Evolutionary conservation across 2,113 vertebrate species (phyloP), one percentile per base, ranked within the genome.

Genomic region (Merops nubicus): DNA sequence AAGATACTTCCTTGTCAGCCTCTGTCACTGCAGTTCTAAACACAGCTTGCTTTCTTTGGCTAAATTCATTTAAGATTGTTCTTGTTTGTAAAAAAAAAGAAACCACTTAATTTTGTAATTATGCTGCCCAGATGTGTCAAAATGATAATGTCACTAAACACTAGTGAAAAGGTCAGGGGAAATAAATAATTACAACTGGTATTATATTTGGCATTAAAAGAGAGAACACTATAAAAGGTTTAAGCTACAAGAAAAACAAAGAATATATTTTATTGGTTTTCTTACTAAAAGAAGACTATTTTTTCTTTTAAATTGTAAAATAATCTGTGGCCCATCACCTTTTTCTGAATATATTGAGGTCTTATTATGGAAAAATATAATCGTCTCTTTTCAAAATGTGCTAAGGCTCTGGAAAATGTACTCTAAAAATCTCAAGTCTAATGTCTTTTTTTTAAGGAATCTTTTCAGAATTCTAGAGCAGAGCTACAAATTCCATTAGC

Each of bases 131-230:
- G 0, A 80, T 47, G 17, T 91, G 38, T 67, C 72, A 92, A 74
- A 95, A 84, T 91, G 28, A 86, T 91, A 96, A 95, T 91, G 83
- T 63, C 91, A 89, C 72, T 74, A 88, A 70, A 77, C 77, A 84
- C 28, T 75, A 70, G 54, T 70, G 79, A 94, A 97, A 97, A 96
- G 83, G 83, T 95, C 86, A 95, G 60, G 86, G 59, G 33, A 84
- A 92, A 89, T 51, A 90, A 64, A 60, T 63, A 88, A 84, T 83
- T 96, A 53, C 54, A 53, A 42, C 33, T 50, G 17, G 10, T 83
- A 85, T 82, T 87, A 54, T 40, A 45, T 40, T 57, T 90, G 75
- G 22, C 78, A 93, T 63, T 77, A 67, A 29, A 73, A 57, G 29
- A 57, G 28, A 90, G 23, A 92, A 85, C 8, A 8, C 11, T 57